Percentiles rank a stretch among this genome's conserved stretches.
Evolutionary conservation across 2,797 vertebrate species (phyloP).

Genomic region (Parauchenoglanis ngamensis): DNA sequence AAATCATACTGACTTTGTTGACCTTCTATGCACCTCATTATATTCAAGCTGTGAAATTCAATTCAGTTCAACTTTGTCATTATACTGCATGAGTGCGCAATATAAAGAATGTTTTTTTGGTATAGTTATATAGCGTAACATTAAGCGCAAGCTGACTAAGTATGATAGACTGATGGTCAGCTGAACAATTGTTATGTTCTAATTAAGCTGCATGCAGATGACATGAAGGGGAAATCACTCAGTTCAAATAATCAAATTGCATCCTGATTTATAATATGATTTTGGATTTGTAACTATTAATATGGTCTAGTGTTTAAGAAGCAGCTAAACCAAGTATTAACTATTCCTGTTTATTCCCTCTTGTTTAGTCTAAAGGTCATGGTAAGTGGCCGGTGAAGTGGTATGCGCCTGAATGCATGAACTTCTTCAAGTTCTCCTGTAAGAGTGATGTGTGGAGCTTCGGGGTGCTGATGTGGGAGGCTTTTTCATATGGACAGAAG

Average conservation of each 20-base stretch:
- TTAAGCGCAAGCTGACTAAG: neutral
- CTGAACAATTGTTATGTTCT: neutral
- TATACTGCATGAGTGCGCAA: too few species aligned
- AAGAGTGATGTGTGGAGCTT: slow-evolving; percentile 99
- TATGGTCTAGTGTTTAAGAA: neutral
- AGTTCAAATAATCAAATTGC: neutral
- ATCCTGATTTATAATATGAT: neutral
- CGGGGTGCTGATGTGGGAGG: slow-evolving; percentile 97
- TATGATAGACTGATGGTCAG: neutral
- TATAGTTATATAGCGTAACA: neutral
- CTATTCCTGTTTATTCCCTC: neutral
- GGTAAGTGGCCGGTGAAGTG: slow-evolving; percentile 98
- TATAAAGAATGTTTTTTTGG: too few species aligned
- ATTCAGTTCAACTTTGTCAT: too few species aligned
- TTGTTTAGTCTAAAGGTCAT: slow-evolving; percentile 83
- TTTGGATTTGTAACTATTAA: neutral
- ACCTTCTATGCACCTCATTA: too few species aligned
- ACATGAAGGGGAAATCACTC: neutral
- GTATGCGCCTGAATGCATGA: slow-evolving; percentile 97
- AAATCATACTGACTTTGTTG: too few species aligned
- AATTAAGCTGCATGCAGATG: neutral
- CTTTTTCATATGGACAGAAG: slow-evolving; percentile 90
- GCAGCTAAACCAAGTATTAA: neutral
- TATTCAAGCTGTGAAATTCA: too few species aligned
- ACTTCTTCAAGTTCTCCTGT: slow-evolving; percentile 93